Percentiles rank a stretch among this genome's conserved stretches.
phyloP scores from a whole-genome alignment of 2,888 invertebrate genomes.

The Cepaea hortensis region DNA sequence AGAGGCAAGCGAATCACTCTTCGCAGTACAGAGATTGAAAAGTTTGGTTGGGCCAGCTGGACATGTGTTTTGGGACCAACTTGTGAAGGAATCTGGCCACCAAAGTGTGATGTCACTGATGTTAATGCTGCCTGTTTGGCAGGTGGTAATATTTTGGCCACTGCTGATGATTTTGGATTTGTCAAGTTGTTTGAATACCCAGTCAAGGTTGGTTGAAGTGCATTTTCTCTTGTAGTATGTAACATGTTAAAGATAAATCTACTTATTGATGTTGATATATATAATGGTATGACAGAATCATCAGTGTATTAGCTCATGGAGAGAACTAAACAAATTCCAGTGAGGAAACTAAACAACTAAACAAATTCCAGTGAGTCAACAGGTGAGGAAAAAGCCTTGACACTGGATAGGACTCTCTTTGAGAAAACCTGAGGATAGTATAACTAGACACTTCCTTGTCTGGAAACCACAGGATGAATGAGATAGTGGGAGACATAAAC shows the following conservation, averaged over 20 bases:
- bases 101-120: conserved; percentile 77
- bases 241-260: not conserved
- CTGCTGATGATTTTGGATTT: conserved; percentile 77
- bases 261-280: not conserved
- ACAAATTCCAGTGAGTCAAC: too few species aligned
- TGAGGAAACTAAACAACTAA: too few species aligned
- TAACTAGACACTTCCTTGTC: too few species aligned
- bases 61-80: conserved; percentile 76
- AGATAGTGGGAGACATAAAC: too few species aligned
- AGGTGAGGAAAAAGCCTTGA: too few species aligned
- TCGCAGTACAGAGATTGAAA: conserved; percentile 71
- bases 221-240: not conserved
- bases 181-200: conserved; percentile 77
- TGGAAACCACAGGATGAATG: too few species aligned
- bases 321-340: too few species aligned
- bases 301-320: too few species aligned
- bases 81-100: conserved; percentile 77
- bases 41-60: conserved; percentile 75
- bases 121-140: conserved; percentile 75
- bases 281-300: too few species aligned
- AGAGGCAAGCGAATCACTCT: conserved; percentile 75
- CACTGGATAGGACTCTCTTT: too few species aligned
- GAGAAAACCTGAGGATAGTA: too few species aligned
- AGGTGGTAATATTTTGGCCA: conserved; percentile 74
- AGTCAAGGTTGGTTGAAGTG: conserved; percentile 67